Base-by-base conservation (phyloP, 2,797 vertebrate genomes). In the Helicolenus hilgendorfi region DNA sequence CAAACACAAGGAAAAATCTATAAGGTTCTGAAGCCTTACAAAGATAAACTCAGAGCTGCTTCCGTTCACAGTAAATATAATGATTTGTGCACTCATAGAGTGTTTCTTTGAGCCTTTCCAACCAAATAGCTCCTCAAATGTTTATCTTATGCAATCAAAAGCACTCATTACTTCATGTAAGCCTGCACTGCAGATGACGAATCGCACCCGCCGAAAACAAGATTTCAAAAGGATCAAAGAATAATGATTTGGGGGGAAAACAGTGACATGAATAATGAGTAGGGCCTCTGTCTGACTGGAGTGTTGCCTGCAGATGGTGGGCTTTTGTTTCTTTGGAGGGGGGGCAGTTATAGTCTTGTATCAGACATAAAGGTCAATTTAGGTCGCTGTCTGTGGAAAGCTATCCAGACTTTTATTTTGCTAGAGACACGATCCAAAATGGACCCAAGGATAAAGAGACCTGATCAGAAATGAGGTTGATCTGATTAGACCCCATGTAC, bases 211-310 rank as follows among this genome's bases (percentile, higher is more conserved):
- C 67, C 80, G 69, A 89, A 88, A 88, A 81, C 63, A 79, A 76
- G 53, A 78, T 84, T 76, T 67, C 22, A 78, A 83, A 77, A 74
- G 77, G 70, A 89, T 93, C 84, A 93, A 89, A 92, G 83, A 79
- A 64, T 56, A 69, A 71, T 83, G 74, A 77, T 80, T 88, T 65
- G 18, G 72, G 58, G 26, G 27, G 49, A 76, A 84, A 86, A 80
- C 72, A 72, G 65, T 87, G 84, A 81, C 67, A 68, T 83, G 71
- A 92, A 88, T 91, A 90, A 88, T 88, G 56, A 92, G 76, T n/a
- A 56, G 69, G 56, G 45, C 10, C 68, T 45, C 41, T 20, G 75
- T 85, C 62, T 68, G 68, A 75, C 58, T 65, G 35, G 11, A 72
- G 29, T 59, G 45, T 31, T 73, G 67, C 35, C 69, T 83, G 55